Evolutionary conservation across 1,140 invertebrate species (phyloP), one percentile per base, ranked within the genome.

Genomic region (Caenorhabditis tropicalis): DNA sequence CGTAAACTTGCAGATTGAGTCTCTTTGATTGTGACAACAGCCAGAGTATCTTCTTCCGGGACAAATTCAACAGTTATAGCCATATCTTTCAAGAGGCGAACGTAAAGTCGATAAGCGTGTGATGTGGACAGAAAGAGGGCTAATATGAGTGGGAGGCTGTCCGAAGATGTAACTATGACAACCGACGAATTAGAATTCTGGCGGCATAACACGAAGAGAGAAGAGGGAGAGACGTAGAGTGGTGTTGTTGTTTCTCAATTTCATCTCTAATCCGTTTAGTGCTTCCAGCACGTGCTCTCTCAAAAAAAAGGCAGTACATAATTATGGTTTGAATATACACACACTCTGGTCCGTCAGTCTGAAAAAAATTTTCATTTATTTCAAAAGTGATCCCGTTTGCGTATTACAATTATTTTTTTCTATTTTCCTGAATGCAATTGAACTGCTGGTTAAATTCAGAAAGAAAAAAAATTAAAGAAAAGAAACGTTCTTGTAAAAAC

Each of bases 1-100:
- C 65, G 1, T 24, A 74, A 74, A 74, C 65, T 74, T 24, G 65
- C 65, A 19, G 65, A 74, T 74, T 74, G 65, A 15, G 65, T 74
- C 43, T 74, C 65, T n/a, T 46, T 74, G 24, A 74, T 74, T 24
- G 65, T 74, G 9, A 74, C 65, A 43, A 74, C 43, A 19, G 65
- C 65, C 0, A 74, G 65, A 43, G 65, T 74, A 43, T 74, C 65
- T 43, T 74, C 65, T 43, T 74, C 65, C 7, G 65, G 65, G 33
- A 74, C 65, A 46, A 43, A 74, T 43, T 74, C 65, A 0, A 74
- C 65, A 24, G 65, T 74, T 9, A 74, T 46, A n/a, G 65, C 10
- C 65, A 74, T 74, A 1, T 74, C 27, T 65, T 33, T 36, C 31
- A 16, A 27, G 43, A 43, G 21, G 7, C 53, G 9, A 43, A 46